Conservation (phyloP, 2,113 vertebrate genomes). For the Poeciliopsis occidentalis region DNA sequence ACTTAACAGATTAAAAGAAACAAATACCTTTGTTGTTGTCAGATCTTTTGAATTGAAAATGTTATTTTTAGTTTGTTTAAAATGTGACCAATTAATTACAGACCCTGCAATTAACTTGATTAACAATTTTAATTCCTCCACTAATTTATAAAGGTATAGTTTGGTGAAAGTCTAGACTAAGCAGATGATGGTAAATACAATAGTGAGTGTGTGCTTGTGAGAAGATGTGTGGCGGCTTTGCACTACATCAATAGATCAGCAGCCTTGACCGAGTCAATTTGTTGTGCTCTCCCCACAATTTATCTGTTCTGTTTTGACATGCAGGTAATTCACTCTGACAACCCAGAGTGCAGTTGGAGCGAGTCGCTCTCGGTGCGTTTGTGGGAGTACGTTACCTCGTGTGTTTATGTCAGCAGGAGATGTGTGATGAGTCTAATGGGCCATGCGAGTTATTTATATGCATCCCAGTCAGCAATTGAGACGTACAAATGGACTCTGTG, state of each 20-base stretch:
- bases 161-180: too few relatives aligned
- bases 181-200: neutral
- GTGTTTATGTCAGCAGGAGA: conserved; percentile 46
- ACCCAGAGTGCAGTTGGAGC: conserved; percentile 12
- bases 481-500: conserved; percentile 57
- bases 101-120: too few relatives aligned
- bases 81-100: too few relatives aligned
- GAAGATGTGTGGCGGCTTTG: conserved; percentile 10
- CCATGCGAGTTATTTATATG: conserved; percentile 68
- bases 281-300: conserved; percentile 49
- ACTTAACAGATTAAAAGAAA: too few relatives aligned
- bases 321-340: conserved; percentile 66
- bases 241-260: conserved; percentile 53
- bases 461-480: conserved; percentile 57
- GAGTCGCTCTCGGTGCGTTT: conserved; percentile 5
- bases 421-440: conserved; percentile 64
- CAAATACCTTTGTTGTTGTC: too few relatives aligned
- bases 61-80: too few relatives aligned
- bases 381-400: conserved; percentile 30
- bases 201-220: neutral
- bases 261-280: conserved; percentile 66
- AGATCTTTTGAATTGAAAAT: too few relatives aligned
- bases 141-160: too few relatives aligned
- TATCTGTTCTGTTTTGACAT: conserved; percentile 58
- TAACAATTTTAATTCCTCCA: too few relatives aligned